A percentile compares a stretch with the other conserved stretches of the same genome.
These are phyloP conservation scores for Rhabdomys dilectus DNA, from an alignment of 2,113 vertebrate species.

Conservation along the genomic window DNA sequence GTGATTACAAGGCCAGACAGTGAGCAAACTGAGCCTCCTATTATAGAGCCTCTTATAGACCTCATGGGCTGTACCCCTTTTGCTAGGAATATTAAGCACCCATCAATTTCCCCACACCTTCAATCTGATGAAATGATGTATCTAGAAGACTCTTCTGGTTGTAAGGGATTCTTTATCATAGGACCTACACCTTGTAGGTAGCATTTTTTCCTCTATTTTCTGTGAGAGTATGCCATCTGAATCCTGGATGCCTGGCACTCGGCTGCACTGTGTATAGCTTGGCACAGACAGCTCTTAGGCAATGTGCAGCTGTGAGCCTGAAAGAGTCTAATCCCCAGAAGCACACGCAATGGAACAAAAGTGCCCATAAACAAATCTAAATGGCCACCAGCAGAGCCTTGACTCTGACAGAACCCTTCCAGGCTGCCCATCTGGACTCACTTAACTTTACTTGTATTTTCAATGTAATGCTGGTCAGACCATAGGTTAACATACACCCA, in stretches of 20 bases:
- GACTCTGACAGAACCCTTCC: neutral
- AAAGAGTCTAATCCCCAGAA: neutral
- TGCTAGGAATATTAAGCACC: neutral
- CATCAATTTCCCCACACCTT: neutral
- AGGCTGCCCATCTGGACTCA: neutral
- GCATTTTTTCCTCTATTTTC: neutral
- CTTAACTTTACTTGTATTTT: neutral
- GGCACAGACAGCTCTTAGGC: neutral
- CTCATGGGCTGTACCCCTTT: fast-evolving
- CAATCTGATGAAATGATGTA: neutral
- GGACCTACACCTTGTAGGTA: neutral
- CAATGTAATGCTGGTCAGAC: neutral
- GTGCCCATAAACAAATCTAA: neutral
- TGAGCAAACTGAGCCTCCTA: neutral
- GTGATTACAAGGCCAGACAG: neutral
- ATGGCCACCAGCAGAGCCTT: neutral
- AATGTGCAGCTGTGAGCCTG: neutral
- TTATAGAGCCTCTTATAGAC: neutral
- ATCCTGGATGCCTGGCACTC: neutral
- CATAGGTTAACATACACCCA: no score
- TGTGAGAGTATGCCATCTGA: fast-evolving
- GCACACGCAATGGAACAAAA: neutral
- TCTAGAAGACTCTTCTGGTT: neutral
- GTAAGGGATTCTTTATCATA: neutral
- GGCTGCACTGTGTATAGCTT: no score